Conservation (phyloP, 2,113 vertebrate species). For the Helogale parvula region DNA sequence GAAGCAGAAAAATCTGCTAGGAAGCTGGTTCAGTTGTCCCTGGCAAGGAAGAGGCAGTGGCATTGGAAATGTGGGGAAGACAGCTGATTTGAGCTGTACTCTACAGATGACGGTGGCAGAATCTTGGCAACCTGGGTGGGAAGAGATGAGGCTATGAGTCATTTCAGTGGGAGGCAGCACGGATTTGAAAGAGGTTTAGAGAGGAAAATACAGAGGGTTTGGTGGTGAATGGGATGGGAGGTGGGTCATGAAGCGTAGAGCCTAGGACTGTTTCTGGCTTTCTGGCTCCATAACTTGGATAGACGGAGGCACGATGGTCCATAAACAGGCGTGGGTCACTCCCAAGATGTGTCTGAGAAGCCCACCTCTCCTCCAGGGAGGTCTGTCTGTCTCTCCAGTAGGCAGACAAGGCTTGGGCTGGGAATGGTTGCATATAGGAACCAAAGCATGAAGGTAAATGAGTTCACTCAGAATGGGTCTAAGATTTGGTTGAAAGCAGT, state of each 20-base stretch:
- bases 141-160: background rate
- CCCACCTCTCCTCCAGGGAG: background rate
- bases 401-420: background rate
- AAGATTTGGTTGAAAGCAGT: background rate
- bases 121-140: background rate
- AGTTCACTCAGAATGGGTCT: background rate
- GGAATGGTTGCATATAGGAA: background rate
- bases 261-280: background rate
- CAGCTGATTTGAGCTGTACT: background rate
- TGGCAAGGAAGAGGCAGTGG: background rate
- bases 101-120: background rate
- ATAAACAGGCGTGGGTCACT: background rate
- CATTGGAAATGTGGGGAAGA: background rate
- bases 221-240: background rate
- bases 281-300: background rate
- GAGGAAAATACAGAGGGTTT: background rate
- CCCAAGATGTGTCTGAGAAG: background rate
- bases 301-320: background rate
- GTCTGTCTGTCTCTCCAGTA: background rate
- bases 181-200: background rate
- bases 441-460: background rate
- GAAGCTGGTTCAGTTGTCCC: background rate
- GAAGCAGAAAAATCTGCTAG: background rate
- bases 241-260: background rate
- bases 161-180: background rate